Conservation (phyloP, 2,797 vertebrate genomes). For the Naso thynnoides region DNA sequence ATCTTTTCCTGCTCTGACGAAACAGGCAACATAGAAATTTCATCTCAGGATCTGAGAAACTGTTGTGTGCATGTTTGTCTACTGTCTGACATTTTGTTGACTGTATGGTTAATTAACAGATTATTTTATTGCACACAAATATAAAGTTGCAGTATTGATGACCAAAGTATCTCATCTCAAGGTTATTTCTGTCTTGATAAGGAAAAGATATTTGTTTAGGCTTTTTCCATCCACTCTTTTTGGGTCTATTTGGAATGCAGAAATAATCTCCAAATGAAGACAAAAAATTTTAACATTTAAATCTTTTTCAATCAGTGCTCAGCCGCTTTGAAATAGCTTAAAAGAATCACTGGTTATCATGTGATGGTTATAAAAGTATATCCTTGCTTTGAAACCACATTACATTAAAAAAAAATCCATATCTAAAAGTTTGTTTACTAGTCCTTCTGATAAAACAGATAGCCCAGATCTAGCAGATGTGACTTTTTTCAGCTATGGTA, state of each 20-base stretch:
- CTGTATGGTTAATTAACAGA: not conserved
- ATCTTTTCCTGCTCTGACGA: not conserved
- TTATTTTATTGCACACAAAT: not conserved
- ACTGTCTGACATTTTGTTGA: not conserved
- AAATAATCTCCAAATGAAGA: too few relatives aligned
- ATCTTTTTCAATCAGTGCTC: too few relatives aligned
- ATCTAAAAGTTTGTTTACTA: not conserved
- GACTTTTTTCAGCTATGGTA: too few relatives aligned
- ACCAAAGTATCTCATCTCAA: not conserved
- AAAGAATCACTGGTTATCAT: too few relatives aligned
- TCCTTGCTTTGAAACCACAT: not conserved
- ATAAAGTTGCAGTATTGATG: not conserved
- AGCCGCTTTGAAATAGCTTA: too few relatives aligned
- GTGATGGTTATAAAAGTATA: not conserved
- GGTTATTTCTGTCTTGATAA: not conserved
- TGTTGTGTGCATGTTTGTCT: not conserved
- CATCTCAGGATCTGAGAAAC: not conserved
- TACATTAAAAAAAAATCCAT: too few relatives aligned
- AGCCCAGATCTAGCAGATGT: too few relatives aligned
- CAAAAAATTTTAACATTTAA: too few relatives aligned
- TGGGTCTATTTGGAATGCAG: too few relatives aligned
- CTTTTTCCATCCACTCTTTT: too few relatives aligned
- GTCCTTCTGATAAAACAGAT: too few relatives aligned
- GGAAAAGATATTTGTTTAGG: not conserved
- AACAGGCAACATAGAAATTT: not conserved